Base-by-base conservation (phyloP, 2,797 vertebrate species). In the Melanotaenia parkinsoni region DNA sequence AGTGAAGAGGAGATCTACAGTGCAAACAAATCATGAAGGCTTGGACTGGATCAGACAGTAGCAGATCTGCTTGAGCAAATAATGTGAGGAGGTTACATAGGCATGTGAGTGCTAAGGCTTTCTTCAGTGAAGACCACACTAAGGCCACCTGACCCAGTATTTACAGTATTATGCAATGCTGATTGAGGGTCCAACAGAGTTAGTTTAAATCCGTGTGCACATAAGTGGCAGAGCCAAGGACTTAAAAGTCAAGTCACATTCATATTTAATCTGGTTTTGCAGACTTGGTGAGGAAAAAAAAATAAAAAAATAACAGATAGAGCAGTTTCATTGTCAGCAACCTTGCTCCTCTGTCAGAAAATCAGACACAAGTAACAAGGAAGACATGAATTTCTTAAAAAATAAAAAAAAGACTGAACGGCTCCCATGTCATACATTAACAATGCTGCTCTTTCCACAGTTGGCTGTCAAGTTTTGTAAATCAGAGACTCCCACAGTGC, bases 381-480 rank as follows among this genome's bases (percentile, higher is more conserved):
- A 24, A 62, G 83, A 84, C 69, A 74, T 20, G 58, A 70, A 38
- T 68, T 5, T 67, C 62, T 30, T 30, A 30, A 30, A 30, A 30
- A 30, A 30, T 2, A 81, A 54, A 79, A 33, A 76, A 33, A 47
- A 57, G 10, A 30, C n/a, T 12, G 38, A 47, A 70, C 65, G 54
- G n/a, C 28, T 35, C n/a, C 43, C 53, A 63, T 72, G 73, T 76
- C 67, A 54, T 40, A 67, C 80, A 76, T 77, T 77, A 40, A 67
- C 72, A 67, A 68, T 45, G 30, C 56, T 60, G 67, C 58, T 80
- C 77, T 72, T 70, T 59, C 60, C 50, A 33, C 61, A 63, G 77
- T 73, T 73, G 63, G 70, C 77, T 90, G 86, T 79, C 84, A 80
- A 10, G 61, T 24, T 79, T 80, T 63, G 35, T 12, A 74, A 77